Conservation (phyloP, 2,113 vertebrate species). For the Proterorhinus semilunaris region DNA sequence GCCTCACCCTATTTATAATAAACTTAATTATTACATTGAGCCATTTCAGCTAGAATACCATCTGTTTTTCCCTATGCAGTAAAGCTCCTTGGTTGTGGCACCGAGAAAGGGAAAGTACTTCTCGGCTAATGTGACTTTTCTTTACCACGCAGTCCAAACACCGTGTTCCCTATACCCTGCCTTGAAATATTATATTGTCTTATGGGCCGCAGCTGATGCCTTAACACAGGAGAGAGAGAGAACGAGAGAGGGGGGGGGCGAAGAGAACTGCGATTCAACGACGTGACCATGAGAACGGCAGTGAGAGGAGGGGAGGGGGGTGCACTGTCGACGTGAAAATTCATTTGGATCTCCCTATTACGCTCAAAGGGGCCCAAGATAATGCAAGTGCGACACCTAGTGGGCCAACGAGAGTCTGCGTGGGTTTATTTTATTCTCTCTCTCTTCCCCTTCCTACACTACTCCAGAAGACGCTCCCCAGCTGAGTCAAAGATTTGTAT, state of each 20-base stretch:
- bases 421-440: constrained; percentile 1
- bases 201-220: constrained; percentile 42
- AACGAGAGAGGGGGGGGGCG: constrained; percentile 22
- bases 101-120: too few relatives aligned
- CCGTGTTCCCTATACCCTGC: constrained; percentile 1
- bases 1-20: too few relatives aligned
- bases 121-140: too few relatives aligned
- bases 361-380: constrained; percentile 46
- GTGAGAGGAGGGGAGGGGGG: constrained; percentile 12
- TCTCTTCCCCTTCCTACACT: constrained; percentile 1
- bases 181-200: constrained; percentile 45
- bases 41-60: too few relatives aligned
- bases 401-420: constrained; percentile 16
- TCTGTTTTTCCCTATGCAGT: too few relatives aligned
- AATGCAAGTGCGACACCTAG: constrained; percentile 78
- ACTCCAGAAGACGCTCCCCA: constrained; percentile 36
- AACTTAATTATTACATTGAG: too few relatives aligned
- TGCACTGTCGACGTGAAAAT: constrained; percentile 57
- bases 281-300: constrained; percentile 69
- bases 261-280: constrained; percentile 62
- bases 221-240: constrained; percentile 15
- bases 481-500: constrained; percentile 14
- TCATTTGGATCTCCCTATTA: constrained; percentile 68
- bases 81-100: too few relatives aligned
- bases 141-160: too few relatives aligned